Percentiles rank a stretch among this genome's conserved stretches.
phyloP scores from a whole-genome alignment of 2,797 vertebrate species.

The Spinibarbus caldwelli region DNA sequence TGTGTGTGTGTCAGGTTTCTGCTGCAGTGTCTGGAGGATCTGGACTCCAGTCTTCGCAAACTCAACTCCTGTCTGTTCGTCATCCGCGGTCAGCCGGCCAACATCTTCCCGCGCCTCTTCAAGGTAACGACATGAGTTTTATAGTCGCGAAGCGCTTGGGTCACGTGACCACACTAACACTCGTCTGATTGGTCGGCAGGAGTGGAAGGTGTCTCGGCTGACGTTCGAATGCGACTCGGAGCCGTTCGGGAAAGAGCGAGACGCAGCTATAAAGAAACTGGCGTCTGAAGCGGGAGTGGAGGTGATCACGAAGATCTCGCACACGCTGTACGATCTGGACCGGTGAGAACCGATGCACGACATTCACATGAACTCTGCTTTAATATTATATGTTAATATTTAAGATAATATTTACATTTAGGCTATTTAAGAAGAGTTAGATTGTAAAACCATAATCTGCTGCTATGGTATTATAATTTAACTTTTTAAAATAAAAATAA shows the following conservation, averaged over 20 bases:
- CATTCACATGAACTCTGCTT: not conserved
- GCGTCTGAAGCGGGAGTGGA: slow-evolving; percentile 66
- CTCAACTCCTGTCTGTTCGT: slow-evolving; percentile 69
- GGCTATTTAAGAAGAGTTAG: too few species aligned
- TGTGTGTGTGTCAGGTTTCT: slow-evolving; percentile 61
- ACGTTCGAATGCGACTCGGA: slow-evolving; percentile 69
- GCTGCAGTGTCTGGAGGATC: slow-evolving; percentile 67
- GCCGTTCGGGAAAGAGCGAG: slow-evolving; percentile 68
- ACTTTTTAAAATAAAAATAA: too few species aligned
- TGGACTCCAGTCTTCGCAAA: slow-evolving; percentile 65
- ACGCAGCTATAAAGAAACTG: slow-evolving; percentile 67
- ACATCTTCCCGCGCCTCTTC: slow-evolving; percentile 68
- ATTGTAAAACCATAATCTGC: not conserved
- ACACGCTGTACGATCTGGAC: slow-evolving; percentile 70
- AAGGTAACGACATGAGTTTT: slow-evolving; percentile 53
- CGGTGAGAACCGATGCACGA: slow-evolving; percentile 43
- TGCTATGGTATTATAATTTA: not conserved
- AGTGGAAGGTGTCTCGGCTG: slow-evolving; percentile 66
- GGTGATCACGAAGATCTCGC: slow-evolving; percentile 62
- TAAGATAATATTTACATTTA: too few species aligned
- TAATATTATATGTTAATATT: not conserved
- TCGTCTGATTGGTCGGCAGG: slow-evolving; percentile 36
- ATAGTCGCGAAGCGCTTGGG: not conserved
- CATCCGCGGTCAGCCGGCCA: slow-evolving; percentile 67
- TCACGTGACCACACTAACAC: not conserved